A percentile compares a stretch with the other conserved stretches of the same genome.
phyloP scores from a whole-genome alignment of 2,797 vertebrate species.

The Propithecus deckenii region DNA sequence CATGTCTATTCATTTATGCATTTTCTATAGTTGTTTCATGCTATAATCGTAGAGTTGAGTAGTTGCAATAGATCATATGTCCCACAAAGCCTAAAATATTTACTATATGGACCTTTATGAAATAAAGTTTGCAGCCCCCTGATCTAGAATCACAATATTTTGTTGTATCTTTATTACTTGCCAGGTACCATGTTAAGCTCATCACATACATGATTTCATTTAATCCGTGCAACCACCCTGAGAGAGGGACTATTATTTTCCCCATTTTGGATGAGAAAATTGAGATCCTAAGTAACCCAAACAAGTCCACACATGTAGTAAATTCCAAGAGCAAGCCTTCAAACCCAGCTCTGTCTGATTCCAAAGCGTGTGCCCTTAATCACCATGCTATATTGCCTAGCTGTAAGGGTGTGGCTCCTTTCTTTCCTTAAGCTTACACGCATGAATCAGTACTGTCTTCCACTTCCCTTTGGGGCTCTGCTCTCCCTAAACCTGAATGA shows the following conservation, averaged over 20 bases:
- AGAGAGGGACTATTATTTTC: background rate
- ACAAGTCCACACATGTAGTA: background rate
- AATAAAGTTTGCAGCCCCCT: background rate
- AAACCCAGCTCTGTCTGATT: background rate
- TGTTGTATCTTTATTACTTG: background rate
- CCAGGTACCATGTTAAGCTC: background rate
- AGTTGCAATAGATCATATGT: background rate
- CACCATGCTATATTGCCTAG: background rate
- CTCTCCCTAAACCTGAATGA: background rate
- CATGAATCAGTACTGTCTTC: background rate
- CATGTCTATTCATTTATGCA: background rate
- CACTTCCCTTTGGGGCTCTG: background rate
- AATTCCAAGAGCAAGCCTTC: background rate
- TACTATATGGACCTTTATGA: background rate
- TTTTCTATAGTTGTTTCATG: background rate
- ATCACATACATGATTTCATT: background rate
- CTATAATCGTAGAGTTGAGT: background rate
- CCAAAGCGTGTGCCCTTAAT: background rate
- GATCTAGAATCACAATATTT: background rate
- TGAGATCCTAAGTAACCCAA: background rate
- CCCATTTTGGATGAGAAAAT: background rate
- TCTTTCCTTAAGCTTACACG: background rate
- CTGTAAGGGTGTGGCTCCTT: background rate
- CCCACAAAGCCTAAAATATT: background rate
- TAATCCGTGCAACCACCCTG: background rate